Evolutionary conservation across 2,113 vertebrate genomes (phyloP).

Genomic region (Mustela lutreola): DNA sequence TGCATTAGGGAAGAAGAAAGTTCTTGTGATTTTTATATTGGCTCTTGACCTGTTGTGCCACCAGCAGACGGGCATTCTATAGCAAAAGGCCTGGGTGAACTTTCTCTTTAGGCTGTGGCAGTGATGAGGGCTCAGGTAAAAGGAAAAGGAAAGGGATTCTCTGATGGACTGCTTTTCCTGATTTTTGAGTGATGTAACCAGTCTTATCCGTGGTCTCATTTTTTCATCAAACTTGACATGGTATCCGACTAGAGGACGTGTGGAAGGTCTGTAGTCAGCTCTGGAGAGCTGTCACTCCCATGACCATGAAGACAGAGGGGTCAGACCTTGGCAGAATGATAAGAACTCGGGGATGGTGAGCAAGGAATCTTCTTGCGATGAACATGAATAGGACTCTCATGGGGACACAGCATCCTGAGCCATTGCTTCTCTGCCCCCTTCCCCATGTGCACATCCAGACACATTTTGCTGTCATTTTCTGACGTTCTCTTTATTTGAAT

Average conservation of each 20-base stretch:
- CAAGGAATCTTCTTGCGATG: not conserved
- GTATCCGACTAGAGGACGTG: not conserved
- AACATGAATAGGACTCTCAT: not conserved
- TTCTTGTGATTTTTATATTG: not conserved
- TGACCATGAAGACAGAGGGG: not conserved
- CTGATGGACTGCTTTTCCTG: not conserved
- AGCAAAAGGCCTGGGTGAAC: not conserved
- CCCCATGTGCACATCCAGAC: not conserved
- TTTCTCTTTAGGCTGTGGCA: not conserved
- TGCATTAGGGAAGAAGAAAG: not conserved
- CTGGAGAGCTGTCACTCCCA: not conserved
- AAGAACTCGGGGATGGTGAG: not conserved
- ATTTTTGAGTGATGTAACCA: conserved; percentile 25
- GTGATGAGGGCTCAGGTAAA: conserved; percentile 7
- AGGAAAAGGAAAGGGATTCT: not conserved
- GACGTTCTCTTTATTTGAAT: not conserved
- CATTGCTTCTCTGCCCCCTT: not conserved
- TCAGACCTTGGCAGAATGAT: not conserved
- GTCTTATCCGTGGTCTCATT: not conserved
- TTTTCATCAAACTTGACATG: not conserved
- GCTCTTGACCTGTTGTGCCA: not conserved
- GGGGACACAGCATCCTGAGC: not conserved
- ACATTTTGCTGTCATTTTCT: not conserved
- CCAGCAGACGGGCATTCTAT: not conserved
- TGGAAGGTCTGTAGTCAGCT: not conserved